Base-by-base conservation (phyloP, 1,140 invertebrate species). In the Phenacoccus solenopsis region DNA sequence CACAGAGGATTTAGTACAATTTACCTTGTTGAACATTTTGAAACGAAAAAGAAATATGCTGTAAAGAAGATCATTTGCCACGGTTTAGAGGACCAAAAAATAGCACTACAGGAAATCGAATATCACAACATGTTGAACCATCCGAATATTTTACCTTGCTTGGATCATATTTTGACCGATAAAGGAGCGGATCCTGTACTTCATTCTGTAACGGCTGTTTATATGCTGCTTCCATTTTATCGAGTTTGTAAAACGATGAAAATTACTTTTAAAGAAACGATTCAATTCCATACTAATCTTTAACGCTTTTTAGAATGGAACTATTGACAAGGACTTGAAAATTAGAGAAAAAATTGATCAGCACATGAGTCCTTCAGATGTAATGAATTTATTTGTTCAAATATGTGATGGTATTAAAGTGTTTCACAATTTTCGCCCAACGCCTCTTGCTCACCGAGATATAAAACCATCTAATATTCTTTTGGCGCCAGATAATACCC, bases 381-480 rank as follows among this genome's bases (percentile, higher is more conserved):
- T 92, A 64, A 78, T 91, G 71, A 80, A 83, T 73, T 83, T 91
- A 70, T 92, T 94, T 78, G 74, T 83, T 70, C 85, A 85, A 69
- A 86, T 93, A 69, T 91, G 89, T 76, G 84, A 90, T 75, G 90
- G 86, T 4, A 79, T 93, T 0, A 85, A 85, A 78, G 85, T 84
- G 69, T 85, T 94, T 76, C 91, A 94, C 78, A 84, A 87, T 74
- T 80, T 83, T 28, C 84, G 85, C 75, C 89, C 90, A 21, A 81
- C 87, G 69, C 85, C 89, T 24, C 81, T 91, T 73, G 89, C 90
- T 69, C 90, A 93, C 76, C 82, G 91, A 76, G 91, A 94, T 81
- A 77, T 94, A 35, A 94, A 94, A 79, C 90, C 90, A 69, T 87
- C 86, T 28, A 94, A 94, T 81, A 84, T 94, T 74, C 83, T 92